These are phyloP conservation scores for Sympetrum striolatum DNA, from an alignment of 2,888 invertebrate species.

Conservation along the genomic window DNA sequence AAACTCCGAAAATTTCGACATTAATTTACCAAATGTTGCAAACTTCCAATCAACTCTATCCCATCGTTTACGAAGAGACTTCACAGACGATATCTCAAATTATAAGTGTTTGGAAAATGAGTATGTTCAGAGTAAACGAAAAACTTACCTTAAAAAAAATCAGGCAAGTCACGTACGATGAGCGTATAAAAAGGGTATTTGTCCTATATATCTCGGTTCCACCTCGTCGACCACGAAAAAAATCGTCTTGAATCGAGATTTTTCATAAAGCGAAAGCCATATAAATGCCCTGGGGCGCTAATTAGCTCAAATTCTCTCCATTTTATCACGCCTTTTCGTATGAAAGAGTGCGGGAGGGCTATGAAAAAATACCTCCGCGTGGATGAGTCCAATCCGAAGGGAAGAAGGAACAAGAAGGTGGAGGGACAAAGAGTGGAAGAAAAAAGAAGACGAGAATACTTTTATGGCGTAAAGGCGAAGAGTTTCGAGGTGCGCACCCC, in stretches of 20 bases:
- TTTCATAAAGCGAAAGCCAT: not conserved
- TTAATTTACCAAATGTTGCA: too few species aligned
- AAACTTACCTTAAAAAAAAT: too few species aligned
- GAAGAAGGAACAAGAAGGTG: not conserved
- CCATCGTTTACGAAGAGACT: too few species aligned
- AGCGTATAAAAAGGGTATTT: not conserved
- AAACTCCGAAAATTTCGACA: too few species aligned
- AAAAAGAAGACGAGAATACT: not conserved
- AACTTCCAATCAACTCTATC: too few species aligned
- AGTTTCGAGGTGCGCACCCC: not conserved
- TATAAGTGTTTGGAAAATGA: too few species aligned
- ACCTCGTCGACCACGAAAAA: not conserved
- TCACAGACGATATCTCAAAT: too few species aligned
- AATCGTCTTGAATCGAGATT: not conserved
- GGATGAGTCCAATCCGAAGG: not conserved
- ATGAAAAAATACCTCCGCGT: not conserved
- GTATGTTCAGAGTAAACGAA: too few species aligned
- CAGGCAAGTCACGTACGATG: not conserved
- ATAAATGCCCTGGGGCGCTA: not conserved
- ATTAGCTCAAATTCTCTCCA: not conserved
- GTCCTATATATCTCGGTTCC: not conserved
- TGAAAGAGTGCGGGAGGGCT: not conserved
- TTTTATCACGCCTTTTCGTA: not conserved
- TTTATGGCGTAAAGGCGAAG: not conserved
- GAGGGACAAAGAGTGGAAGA: not conserved